Base-by-base conservation (phyloP, 2,113 vertebrate genomes). In the Ptyas mucosa region DNA sequence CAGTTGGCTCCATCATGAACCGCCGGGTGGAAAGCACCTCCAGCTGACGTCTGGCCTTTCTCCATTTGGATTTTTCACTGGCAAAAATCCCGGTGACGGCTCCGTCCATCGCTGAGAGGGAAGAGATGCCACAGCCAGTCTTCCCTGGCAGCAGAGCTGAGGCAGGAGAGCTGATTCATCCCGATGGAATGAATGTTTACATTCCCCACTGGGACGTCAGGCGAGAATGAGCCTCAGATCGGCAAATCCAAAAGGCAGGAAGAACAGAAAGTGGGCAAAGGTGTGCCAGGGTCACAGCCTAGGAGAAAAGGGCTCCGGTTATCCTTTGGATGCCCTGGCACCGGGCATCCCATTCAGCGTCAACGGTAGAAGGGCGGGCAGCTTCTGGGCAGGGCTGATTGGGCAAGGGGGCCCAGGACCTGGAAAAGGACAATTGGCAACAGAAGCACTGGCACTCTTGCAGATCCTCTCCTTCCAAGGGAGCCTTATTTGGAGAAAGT, bases 171-270 rank as follows among this genome's bases (percentile, higher is more conserved):
- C 89, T 2, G 7, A 0, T 21, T 5, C 46, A 12, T 89, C 43
- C 57, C 26, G 1, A 29, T 15, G 91, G 20, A 69, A 69, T 92
- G 92, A 95, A 91, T 89, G 93, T 94, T 95, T 55, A 91, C 90
- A 86, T 94, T 91, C 93, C 87, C 49, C 24, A 12, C 1, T 5
- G 55, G 5, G 61, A 88, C 0, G 8, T 24, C 2, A 15, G 8
- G 9, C 12, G 91, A 15, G 26, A 5, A 5, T 61, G 5, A 85
- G 91, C 24, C 90, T 85, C 24, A 1, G 7, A 1, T 0, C 81
- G 94, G 53, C 69, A 94, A 90, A 81, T 89, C 4, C 24, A 1
- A 5, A 3, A 49, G 14, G 8, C 0, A 5, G 53, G 6, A 5
- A 57, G 89, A 93, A 57, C 94, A 91, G 55, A 91, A 86, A 92